Evolutionary conservation across 2,113 vertebrate genomes (phyloP), one percentile per base, ranked within the genome.

Genomic region (Himantopus leucocephalus): DNA sequence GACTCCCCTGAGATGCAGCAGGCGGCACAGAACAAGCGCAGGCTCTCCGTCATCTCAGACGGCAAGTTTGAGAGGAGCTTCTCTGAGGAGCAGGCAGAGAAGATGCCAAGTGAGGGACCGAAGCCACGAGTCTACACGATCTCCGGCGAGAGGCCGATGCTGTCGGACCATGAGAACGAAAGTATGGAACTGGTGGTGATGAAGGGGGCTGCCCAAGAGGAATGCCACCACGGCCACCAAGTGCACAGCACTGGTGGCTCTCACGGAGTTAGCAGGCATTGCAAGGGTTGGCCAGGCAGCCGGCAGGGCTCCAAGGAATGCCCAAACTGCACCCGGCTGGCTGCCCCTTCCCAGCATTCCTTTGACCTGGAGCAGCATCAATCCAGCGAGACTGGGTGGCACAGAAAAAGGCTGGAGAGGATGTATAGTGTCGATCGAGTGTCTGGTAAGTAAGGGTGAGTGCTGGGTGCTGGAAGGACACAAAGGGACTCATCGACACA

Each of bases 341-440:
- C 98, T 5, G 81, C 93, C 13, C 98, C 98, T 56, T 98, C 98
- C 74, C 99, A 99, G 85, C 98, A 98, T 34, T 98, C 98, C 55
- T 98, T 99, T 15, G 99, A 99, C 88, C 96, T 99, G 84, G 99
- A 99, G 32, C 98, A 98, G 39, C 98, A 98, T 2, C 98, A 97
- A 0, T 56, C 98, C 3, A 90, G 97, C 0, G 98, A 99, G 71
- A 81, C 96, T 3, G 96, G 98, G 13, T 98, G 98, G 92, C 98
- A 98, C 39, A 98, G 98, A 81, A 99, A 99, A 86, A 99, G 99
- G 96, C 98, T 99, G 96, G 99, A 99, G 98, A 98, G 99, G 97
- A 99, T 99, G 99, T 99, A 98, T 94, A 99, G 99, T 8, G 98
- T 99, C 1, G 99, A 99, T 78, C 98, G 98, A 18, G 97, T 98